Conservation (phyloP, 2,888 invertebrate species). For the Steinernema carpocapsae region DNA sequence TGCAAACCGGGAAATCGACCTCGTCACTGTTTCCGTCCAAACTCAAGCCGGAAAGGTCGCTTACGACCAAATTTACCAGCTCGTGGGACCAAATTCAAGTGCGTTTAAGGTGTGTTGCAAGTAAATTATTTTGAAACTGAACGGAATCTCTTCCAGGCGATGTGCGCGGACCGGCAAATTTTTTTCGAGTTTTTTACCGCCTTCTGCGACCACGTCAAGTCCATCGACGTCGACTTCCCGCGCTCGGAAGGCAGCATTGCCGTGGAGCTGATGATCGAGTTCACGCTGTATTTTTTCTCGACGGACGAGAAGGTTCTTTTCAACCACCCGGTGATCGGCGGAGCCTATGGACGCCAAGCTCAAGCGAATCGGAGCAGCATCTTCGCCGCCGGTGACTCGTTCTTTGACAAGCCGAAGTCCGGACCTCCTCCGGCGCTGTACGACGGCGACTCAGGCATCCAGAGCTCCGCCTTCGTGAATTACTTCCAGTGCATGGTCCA, state of each 20-base stretch:
- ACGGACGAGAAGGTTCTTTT: not conserved
- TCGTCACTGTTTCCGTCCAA: not conserved
- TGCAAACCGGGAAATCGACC: constrained; percentile 2
- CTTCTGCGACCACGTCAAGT: constrained; percentile 11
- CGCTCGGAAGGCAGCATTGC: not conserved
- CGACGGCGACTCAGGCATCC: not conserved
- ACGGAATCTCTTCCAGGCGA: not conserved
- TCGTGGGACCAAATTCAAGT: not conserved
- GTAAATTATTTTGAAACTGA: not conserved
- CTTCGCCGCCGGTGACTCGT: not conserved
- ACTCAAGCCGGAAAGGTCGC: not conserved
- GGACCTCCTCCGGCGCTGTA: constrained; percentile 16
- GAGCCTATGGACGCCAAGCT: not conserved
- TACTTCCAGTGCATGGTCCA: constrained; percentile 16
- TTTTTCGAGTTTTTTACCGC: constrained; percentile 20
- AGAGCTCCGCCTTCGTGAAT: constrained; percentile 17
- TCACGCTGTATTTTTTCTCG: constrained; percentile 20
- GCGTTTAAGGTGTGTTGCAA: not conserved
- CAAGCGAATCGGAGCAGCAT: not conserved
- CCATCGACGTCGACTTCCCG: not conserved
- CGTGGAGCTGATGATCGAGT: constrained; percentile 13
- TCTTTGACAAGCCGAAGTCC: not conserved
- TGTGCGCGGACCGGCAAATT: not conserved
- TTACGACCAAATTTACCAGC: constrained; percentile 13
- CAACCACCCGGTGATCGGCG: constrained; percentile 1